These are phyloP conservation scores for Orientallactaga bullata DNA, from an alignment of 2,113 vertebrate genomes.

Conservation along the genomic window DNA sequence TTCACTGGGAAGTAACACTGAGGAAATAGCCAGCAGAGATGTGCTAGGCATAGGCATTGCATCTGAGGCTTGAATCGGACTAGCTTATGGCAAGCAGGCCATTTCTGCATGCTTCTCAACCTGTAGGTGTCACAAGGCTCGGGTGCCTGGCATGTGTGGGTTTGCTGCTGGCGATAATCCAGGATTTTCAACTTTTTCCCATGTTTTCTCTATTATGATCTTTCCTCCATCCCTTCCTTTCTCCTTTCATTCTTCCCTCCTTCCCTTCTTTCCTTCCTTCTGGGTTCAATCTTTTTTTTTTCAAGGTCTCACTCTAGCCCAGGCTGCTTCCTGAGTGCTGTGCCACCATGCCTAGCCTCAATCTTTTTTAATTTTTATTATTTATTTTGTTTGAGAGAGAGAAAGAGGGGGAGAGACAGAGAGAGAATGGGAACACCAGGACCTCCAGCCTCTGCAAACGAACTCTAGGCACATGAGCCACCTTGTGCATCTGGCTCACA, in stretches of 20 bases:
- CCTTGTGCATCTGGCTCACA: too few relatives aligned
- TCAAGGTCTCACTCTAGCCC: too few relatives aligned
- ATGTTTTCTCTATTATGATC: background rate
- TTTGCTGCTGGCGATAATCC: background rate
- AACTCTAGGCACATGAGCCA: too few relatives aligned
- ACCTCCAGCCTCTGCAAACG: too few relatives aligned
- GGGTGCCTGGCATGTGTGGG: background rate
- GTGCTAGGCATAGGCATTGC: background rate
- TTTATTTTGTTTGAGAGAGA: too few relatives aligned
- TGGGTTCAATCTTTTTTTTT: background rate
- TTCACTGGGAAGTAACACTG: background rate
- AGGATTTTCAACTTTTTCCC: background rate
- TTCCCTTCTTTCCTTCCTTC: background rate
- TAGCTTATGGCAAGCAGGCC: background rate
- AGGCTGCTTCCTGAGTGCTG: too few relatives aligned
- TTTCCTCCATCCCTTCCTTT: background rate
- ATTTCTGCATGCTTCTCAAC: background rate
- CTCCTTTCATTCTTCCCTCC: background rate
- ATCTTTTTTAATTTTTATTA: too few relatives aligned
- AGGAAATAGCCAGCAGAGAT: background rate
- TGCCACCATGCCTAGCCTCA: too few relatives aligned
- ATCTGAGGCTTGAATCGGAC: background rate
- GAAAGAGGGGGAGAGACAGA: too few relatives aligned
- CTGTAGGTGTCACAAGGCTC: background rate
- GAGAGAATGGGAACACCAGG: too few relatives aligned